A percentile compares a stretch with the other conserved stretches of the same genome.
Evolutionary conservation across 64 coral and sea anemone genomes (phyloP).

Genomic region (Montipora capricornis): DNA sequence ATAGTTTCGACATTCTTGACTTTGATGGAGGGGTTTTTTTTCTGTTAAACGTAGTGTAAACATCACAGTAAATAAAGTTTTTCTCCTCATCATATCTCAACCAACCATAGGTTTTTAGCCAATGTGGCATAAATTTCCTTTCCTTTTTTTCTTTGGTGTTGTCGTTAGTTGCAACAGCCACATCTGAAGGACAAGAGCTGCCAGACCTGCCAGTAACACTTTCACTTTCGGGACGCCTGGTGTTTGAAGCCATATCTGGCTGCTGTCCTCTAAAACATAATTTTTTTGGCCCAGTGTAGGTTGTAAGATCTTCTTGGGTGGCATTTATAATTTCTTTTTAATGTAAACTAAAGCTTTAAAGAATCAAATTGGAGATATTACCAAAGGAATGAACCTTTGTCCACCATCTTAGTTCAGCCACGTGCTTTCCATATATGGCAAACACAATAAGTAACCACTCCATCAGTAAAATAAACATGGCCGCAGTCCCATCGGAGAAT

Average conservation of each 20-base stretch:
- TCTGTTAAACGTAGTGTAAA: not conserved
- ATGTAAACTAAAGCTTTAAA: not conserved
- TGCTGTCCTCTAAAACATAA: not conserved
- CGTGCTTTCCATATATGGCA: not conserved
- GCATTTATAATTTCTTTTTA: not conserved
- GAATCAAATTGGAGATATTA: not conserved
- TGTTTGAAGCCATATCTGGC: constrained; percentile 9
- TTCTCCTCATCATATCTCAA: constrained; percentile 8
- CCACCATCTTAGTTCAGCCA: not conserved
- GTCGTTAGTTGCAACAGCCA: not conserved
- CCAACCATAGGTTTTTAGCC: not conserved
- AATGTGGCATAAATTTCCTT: not conserved
- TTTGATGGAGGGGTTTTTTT: not conserved
- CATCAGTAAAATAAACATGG: not conserved
- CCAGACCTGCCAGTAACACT: not conserved
- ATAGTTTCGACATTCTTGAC: constrained; percentile 9
- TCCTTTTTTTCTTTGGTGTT: not conserved
- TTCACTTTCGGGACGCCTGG: not conserved
- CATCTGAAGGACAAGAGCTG: not conserved
- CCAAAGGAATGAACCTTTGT: not conserved
- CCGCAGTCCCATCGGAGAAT: not conserved
- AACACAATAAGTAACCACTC: not conserved
- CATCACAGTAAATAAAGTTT: constrained; percentile 1
- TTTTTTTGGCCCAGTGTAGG: not conserved
- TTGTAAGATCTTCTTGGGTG: not conserved